Evolutionary conservation across 2,888 invertebrate species (phyloP).

Genomic region (Drosophila anomelani): DNA sequence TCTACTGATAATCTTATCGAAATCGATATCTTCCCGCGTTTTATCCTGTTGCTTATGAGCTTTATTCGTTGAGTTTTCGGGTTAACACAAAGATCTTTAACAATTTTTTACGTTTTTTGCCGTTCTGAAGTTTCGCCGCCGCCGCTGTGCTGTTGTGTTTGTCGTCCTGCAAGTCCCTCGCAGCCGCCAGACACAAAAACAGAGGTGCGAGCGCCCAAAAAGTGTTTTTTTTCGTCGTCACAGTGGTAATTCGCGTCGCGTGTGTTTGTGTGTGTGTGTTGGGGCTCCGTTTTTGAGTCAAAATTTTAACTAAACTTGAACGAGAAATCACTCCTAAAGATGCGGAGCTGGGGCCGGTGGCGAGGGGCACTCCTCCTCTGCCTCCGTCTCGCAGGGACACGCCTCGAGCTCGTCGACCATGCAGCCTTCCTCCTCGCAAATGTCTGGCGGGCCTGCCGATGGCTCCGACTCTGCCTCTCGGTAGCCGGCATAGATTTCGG

Average conservation of each 20-base stretch:
- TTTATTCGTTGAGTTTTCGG: conserved; percentile 66
- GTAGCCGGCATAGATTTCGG: conserved; percentile 84
- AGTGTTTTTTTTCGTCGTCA: conserved; percentile 15
- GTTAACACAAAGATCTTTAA: conserved; percentile 73
- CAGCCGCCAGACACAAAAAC: conserved; percentile 67
- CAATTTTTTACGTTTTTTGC: conserved; percentile 61
- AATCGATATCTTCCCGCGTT: background rate
- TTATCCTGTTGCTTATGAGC: conserved; percentile 16
- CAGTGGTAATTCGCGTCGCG: conserved; percentile 10
- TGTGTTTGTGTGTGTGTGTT: conserved; percentile 13
- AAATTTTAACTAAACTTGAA: conserved; percentile 53
- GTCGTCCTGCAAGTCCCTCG: conserved; percentile 45
- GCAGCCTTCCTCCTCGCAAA: conserved; percentile 71
- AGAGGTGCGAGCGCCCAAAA: conserved; percentile 38
- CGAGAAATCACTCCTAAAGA: conserved; percentile 45
- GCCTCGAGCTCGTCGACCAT: conserved; percentile 57
- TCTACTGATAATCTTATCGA: background rate
- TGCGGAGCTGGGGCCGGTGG: conserved; percentile 52
- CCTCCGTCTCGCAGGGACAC: conserved; percentile 69
- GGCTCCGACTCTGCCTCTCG: conserved; percentile 63
- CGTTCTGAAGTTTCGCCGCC: conserved; percentile 29
- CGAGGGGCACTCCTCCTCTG: conserved; percentile 57
- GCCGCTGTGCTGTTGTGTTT: conserved; percentile 63
- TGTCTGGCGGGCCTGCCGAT: conserved; percentile 20
- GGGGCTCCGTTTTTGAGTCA: conserved; percentile 33